A percentile compares a stretch with the other conserved stretches of the same genome.
Conservation (phyloP, 2,113 vertebrate genomes). For the Phaethon lepturus region DNA sequence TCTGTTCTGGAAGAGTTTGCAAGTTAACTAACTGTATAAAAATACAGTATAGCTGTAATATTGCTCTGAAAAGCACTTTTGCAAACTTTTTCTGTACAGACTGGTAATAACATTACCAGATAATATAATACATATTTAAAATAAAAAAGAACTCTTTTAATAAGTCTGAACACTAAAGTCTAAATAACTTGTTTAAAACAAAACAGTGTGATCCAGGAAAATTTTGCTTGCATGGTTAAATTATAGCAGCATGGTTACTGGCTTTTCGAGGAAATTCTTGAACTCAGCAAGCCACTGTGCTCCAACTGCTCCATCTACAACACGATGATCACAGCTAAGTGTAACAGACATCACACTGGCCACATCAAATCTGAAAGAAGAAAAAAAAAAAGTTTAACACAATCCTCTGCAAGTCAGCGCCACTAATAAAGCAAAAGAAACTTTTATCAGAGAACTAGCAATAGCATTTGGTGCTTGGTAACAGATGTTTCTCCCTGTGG, state of each 20-base stretch:
- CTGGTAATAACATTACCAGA: slow-evolving; percentile 74
- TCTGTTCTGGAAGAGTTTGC: slow-evolving; percentile 54
- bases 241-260: slow-evolving; percentile 92
- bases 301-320: slow-evolving; percentile 93
- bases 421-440: not conserved
- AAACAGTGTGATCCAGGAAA: slow-evolving; percentile 63
- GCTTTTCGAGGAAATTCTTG: slow-evolving; percentile 92
- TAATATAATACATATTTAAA: slow-evolving; percentile 74
- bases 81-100: slow-evolving; percentile 77
- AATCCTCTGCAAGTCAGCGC: not conserved
- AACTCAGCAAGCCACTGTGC: slow-evolving; percentile 96
- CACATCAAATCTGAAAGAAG: slow-evolving; percentile 87
- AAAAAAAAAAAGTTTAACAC: not conserved
- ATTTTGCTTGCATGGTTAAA: slow-evolving; percentile 26
- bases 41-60: slow-evolving; percentile 56
- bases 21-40: slow-evolving; percentile 60
- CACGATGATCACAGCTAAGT: slow-evolving; percentile 93
- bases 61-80: slow-evolving; percentile 68
- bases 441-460: not conserved
- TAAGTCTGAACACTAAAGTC: slow-evolving; percentile 69
- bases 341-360: slow-evolving; percentile 95
- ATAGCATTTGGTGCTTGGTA: not conserved
- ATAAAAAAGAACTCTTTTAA: slow-evolving; percentile 73
- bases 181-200: slow-evolving; percentile 77
- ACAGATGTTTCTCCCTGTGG: not conserved